Conservation (phyloP, 1,140 invertebrate genomes). For the Dreissena rostriformis region DNA sequence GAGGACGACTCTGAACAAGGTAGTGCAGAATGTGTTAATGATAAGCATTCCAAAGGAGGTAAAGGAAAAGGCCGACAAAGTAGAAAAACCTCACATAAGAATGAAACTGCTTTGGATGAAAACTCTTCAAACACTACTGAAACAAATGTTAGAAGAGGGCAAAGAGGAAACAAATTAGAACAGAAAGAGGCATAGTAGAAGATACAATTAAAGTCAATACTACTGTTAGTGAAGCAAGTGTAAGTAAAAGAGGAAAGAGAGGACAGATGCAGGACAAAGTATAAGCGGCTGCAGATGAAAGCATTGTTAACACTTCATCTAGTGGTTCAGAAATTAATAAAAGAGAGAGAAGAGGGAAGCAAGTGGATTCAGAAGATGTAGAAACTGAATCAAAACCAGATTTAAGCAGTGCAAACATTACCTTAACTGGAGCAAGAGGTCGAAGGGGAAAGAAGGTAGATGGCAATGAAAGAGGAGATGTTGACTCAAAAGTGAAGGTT, state of each 20-base stretch:
- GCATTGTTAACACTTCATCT: background rate
- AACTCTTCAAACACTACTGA: background rate
- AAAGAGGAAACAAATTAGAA: background rate
- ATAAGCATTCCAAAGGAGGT: background rate
- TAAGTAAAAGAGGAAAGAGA: background rate
- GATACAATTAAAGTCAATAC: too few relatives aligned
- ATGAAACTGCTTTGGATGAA: too few relatives aligned
- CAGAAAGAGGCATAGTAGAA: too few relatives aligned
- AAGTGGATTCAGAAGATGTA: too few relatives aligned
- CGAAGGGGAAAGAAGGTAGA: too few relatives aligned
- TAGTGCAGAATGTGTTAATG: constrained; percentile 3
- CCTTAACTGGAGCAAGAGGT: too few relatives aligned
- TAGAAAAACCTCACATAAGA: background rate
- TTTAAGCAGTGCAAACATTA: too few relatives aligned
- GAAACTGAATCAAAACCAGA: too few relatives aligned
- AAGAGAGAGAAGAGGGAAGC: too few relatives aligned
- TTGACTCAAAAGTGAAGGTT: too few relatives aligned
- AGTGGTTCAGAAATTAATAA: too few relatives aligned
- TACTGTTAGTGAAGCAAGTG: background rate
- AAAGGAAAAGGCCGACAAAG: constrained; percentile 15
- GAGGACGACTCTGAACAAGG: constrained; percentile 1
- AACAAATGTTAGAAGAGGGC: background rate
- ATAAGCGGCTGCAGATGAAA: background rate
- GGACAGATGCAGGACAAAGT: background rate
- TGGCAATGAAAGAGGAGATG: too few relatives aligned